Evolutionary conservation across 2,888 invertebrate genomes (phyloP).

Genomic region (Girardia tigrina): DNA sequence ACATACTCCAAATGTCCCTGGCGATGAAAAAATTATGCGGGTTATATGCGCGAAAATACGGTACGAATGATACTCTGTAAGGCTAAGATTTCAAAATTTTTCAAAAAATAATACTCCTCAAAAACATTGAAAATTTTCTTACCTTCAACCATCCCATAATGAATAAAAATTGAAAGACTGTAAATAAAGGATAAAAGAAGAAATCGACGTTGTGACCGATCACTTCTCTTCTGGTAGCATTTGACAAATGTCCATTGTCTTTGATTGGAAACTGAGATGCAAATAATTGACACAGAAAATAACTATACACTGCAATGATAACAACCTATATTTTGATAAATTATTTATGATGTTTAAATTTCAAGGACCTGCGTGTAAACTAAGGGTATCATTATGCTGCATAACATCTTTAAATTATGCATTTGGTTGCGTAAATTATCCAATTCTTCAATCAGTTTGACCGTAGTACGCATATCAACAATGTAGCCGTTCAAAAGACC

Average conservation of each 20-base stretch:
- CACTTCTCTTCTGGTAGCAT: not conserved
- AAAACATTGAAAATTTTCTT: too few species aligned
- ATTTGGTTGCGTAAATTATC: not conserved
- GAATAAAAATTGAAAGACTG: slow-evolving; percentile 62
- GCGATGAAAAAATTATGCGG: too few species aligned
- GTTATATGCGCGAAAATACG: too few species aligned
- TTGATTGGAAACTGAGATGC: slow-evolving; percentile 27
- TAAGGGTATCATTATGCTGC: not conserved
- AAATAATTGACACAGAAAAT: slow-evolving; percentile 32
- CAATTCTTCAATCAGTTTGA: slow-evolving; percentile 32
- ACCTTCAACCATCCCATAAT: slow-evolving; percentile 61
- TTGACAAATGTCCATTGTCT: too few species aligned
- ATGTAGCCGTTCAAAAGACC: slow-evolving; percentile 36
- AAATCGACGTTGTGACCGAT: slow-evolving; percentile 58
- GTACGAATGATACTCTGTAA: too few species aligned
- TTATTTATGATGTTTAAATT: not conserved
- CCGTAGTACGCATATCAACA: slow-evolving; percentile 31
- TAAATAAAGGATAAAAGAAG: slow-evolving; percentile 71
- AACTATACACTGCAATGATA: slow-evolving; percentile 33
- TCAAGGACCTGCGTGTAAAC: slow-evolving; percentile 10
- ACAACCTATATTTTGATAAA: slow-evolving; percentile 27
- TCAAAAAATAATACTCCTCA: too few species aligned
- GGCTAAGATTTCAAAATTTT: too few species aligned
- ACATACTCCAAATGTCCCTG: too few species aligned
- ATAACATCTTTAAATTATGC: slow-evolving; percentile 20